phyloP scores from a whole-genome alignment of 2,113 vertebrate genomes.

The Peromyscus maniculatus region DNA sequence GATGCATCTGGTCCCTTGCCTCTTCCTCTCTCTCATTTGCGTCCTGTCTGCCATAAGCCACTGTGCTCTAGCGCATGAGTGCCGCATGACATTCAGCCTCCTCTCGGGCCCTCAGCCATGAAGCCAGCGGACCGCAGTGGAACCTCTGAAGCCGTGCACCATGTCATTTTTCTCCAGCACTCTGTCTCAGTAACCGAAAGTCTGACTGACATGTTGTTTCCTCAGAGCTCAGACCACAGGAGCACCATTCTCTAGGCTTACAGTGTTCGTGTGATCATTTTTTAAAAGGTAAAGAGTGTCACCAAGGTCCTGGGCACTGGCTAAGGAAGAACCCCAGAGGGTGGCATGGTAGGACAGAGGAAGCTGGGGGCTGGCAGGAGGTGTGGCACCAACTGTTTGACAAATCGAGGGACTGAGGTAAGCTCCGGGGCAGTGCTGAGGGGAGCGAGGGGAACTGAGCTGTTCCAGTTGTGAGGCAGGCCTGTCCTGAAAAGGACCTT shows the following conservation, averaged over 20 bases:
- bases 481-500: neutral
- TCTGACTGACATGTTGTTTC: neutral
- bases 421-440: neutral
- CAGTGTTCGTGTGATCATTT: neutral
- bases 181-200: neutral
- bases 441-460: neutral
- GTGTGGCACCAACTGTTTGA: neutral
- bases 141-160: neutral
- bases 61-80: neutral
- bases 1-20: neutral
- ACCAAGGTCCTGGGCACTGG: neutral
- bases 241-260: neutral
- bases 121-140: neutral
- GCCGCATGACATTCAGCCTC: no score
- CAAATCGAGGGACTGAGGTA: neutral
- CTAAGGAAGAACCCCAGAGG: neutral
- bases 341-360: no score
- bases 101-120: neutral
- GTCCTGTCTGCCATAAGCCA: no score
- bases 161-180: neutral
- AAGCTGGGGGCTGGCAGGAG: neutral
- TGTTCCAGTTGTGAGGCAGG: neutral
- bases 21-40: neutral
- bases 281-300: neutral
- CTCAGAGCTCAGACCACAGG: neutral